A percentile compares a stretch with the other conserved stretches of the same genome.
phyloP scores from a whole-genome alignment of 35 echinoderm and acorn worm genomes.

The Diadema setosum region DNA sequence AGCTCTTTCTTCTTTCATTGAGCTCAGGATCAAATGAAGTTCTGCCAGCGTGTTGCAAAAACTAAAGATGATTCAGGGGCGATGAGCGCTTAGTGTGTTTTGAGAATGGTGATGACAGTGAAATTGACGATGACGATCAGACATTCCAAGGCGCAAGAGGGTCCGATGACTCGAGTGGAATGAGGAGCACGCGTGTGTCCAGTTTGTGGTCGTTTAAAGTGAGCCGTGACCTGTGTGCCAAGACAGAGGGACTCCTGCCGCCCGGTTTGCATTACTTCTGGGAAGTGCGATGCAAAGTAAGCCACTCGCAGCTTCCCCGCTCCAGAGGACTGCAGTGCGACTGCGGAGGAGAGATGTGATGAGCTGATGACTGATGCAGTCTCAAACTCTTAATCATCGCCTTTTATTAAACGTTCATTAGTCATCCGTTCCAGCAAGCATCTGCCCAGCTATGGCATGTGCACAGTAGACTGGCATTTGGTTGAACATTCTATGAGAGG shows the following conservation, averaged over 20 bases:
- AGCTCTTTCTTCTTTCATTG: too few relatives aligned
- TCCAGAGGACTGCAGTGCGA: too few relatives aligned
- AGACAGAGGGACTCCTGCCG: not conserved
- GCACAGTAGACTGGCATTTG: not conserved
- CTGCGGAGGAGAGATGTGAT: not conserved
- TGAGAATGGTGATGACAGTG: slow-evolving; percentile 7
- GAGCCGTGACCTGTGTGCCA: not conserved
- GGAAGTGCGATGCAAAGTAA: too few relatives aligned
- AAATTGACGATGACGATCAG: not conserved
- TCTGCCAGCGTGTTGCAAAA: not conserved
- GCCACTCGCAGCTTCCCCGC: too few relatives aligned
- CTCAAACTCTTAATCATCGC: not conserved
- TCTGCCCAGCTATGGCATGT: too few relatives aligned
- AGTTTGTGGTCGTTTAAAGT: not conserved
- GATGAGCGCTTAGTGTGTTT: not conserved
- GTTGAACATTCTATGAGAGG: not conserved
- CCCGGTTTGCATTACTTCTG: not conserved
- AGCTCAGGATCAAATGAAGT: not conserved
- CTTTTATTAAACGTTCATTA: too few relatives aligned
- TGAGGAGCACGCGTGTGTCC: slow-evolving; percentile 4
- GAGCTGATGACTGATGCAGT: not conserved
- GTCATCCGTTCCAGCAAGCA: too few relatives aligned
- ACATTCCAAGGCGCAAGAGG: not conserved
- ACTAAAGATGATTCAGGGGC: not conserved
- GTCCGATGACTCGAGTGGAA: not conserved